Percentiles rank a stretch among this genome's conserved stretches.
phyloP scores from a whole-genome alignment of 2,113 vertebrate genomes.

The Empidonax traillii region DNA sequence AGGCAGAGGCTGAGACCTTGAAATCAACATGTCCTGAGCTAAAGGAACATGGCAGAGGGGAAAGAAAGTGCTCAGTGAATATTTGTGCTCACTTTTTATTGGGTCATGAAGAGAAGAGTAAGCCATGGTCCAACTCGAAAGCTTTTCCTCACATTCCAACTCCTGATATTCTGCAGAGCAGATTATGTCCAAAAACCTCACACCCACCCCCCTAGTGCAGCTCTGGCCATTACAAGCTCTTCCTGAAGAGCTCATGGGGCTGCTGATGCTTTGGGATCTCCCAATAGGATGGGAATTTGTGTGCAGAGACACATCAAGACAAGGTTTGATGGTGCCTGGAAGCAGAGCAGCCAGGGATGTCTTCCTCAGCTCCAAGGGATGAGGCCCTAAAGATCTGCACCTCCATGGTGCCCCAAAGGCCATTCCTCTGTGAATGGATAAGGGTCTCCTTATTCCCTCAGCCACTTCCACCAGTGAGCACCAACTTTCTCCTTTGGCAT shows the following conservation, averaged over 20 bases:
- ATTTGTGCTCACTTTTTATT: not conserved
- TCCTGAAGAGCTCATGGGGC: not conserved
- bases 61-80: not conserved
- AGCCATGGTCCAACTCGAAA: fast-evolving
- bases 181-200: not conserved
- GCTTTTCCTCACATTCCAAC: not conserved
- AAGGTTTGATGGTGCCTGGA: not conserved
- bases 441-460: not conserved
- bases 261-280: not conserved
- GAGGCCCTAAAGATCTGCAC: not conserved
- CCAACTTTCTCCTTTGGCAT: not conserved
- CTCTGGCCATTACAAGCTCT: too few relatives aligned
- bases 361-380: not conserved
- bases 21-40: not conserved
- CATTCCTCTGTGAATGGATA: not conserved
- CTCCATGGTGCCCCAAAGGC: not conserved
- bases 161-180: not conserved
- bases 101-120: not conserved
- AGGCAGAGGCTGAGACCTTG: not conserved
- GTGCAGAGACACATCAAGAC: not conserved
- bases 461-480: not conserved
- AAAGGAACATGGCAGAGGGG: not conserved
- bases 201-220: not conserved
- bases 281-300: not conserved
- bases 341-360: not conserved